A percentile compares a stretch with the other conserved stretches of the same genome.
These are phyloP conservation scores for Aquatica leii DNA, from an alignment of 2,888 invertebrate genomes.

Conservation along the genomic window DNA sequence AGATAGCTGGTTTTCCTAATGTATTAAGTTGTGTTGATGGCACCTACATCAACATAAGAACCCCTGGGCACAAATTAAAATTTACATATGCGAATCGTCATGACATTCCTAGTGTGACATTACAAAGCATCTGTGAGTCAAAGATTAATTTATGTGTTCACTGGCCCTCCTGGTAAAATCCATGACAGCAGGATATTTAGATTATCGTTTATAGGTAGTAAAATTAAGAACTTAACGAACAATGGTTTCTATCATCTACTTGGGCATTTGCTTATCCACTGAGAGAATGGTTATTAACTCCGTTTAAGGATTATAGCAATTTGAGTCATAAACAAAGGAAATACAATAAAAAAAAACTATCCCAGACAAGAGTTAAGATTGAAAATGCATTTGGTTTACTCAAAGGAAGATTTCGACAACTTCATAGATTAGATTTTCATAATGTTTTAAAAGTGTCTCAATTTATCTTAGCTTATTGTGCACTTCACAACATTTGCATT, in stretches of 20 bases:
- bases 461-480: slow-evolving; percentile 6
- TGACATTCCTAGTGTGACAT: slow-evolving; percentile 43
- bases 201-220: not conserved
- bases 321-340: not conserved
- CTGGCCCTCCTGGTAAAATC: slow-evolving; percentile 48
- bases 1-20: slow-evolving; percentile 32
- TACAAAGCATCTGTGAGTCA: slow-evolving; percentile 49
- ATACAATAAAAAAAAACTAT: not conserved
- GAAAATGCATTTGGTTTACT: slow-evolving; percentile 9
- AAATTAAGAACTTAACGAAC: not conserved
- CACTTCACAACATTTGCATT: slow-evolving; percentile 3
- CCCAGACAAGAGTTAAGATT: not conserved
- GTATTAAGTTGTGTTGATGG: slow-evolving; percentile 44
- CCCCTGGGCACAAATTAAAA: slow-evolving; percentile 49
- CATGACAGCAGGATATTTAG: slow-evolving; percentile 46
- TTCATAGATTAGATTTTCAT: slow-evolving; percentile 4
- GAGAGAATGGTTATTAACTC: no score
- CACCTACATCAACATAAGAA: slow-evolving; percentile 42
- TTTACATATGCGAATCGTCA: slow-evolving; percentile 51
- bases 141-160: slow-evolving; percentile 47
- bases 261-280: no score
- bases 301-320: slow-evolving; percentile 4
- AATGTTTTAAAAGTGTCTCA: not conserved
- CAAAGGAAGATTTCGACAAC: slow-evolving; percentile 13
- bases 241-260: slow-evolving; percentile 4